phyloP scores from a whole-genome alignment of 2,888 invertebrate genomes.

The Reticulitermes lucifugus region DNA sequence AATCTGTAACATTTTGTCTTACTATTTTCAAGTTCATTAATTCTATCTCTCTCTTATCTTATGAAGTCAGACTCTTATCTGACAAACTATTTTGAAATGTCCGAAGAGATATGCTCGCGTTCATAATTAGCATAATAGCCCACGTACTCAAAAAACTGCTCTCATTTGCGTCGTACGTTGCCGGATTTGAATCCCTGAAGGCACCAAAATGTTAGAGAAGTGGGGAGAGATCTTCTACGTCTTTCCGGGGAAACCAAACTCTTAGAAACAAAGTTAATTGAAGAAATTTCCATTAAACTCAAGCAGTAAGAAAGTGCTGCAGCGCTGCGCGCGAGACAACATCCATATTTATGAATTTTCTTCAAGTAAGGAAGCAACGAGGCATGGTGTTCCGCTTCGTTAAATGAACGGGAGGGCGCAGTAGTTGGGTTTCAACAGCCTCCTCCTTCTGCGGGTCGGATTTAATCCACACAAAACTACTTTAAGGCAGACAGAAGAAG shows the following conservation, averaged over 20 bases:
- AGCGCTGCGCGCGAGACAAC: conserved; percentile 44
- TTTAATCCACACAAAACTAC: conserved; percentile 48
- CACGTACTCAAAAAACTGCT: too few species aligned
- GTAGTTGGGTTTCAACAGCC: not conserved
- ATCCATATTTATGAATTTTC: conserved; percentile 63
- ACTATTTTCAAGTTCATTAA: too few species aligned
- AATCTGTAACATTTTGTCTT: too few species aligned
- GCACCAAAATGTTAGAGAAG: not conserved
- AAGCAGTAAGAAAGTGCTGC: conserved; percentile 12
- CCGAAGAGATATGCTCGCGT: too few species aligned
- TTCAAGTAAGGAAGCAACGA: conserved; percentile 49
- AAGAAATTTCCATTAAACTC: conserved; percentile 62
- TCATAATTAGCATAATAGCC: too few species aligned
- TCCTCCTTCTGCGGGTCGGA: conserved; percentile 40
- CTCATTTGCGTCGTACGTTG: not conserved
- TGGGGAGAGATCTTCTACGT: not conserved
- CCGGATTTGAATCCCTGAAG: conserved; percentile 8
- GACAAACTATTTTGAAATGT: too few species aligned
- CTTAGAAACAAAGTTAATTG: conserved; percentile 58
- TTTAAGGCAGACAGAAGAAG: conserved; percentile 36
- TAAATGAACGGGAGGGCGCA: conserved; percentile 34
- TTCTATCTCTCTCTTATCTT: too few species aligned
- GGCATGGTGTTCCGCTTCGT: conserved; percentile 48
- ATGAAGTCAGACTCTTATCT: too few species aligned
- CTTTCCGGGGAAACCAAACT: conserved; percentile 36